Evolutionary conservation across 2,113 vertebrate species (phyloP), one percentile per base, ranked within the genome.

Genomic region (Apodemus sylvaticus): DNA sequence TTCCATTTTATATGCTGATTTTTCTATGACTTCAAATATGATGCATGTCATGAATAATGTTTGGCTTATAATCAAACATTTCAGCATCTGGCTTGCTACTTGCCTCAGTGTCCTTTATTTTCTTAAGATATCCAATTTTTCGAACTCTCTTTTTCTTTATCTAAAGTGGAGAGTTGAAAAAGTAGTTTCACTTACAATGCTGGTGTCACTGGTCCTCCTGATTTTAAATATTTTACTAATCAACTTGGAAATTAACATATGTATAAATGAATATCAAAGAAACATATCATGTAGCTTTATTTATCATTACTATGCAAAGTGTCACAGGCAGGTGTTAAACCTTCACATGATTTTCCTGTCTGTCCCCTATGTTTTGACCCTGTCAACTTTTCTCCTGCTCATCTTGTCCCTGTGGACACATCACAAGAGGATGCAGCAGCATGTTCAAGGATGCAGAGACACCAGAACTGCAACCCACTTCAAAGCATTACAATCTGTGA

Each of bases 81-180:
- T 58, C 11, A 58, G 13, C n/a, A 20, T 93, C 17, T 81, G 78
- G 78, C 78, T 81, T 55, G 34, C 51, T 24, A 81, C 53, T 8
- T 83, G 58, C 24, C 58, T 83, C 3, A 29, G 81, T 16, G 1
- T 83, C n/a, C 29, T 62, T 83, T 83, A 62, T 62, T 39, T 62
- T 39, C 81, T 83, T 12, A 83, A 62, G 22, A 83, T 62, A 83
- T 14, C 24, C n/a, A 62, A 62, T 19, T 62, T 83, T 83, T 83
- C 58, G 17, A 83, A 42, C n/a, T 62, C 24, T 19, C 2, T 87
- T n/a, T 96, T 96, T 45, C 79, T 91, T 83, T 90, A 79, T 45
- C 48, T 97, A 0, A 96, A 96, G 45, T 90, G n/a, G 66, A 95
- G 42, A 82, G 7, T 91, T 60, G 58, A 91, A 81, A 95, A 34